Evolutionary conservation across 2,888 invertebrate species (phyloP).

Genomic region (Phorcus lineatus): DNA sequence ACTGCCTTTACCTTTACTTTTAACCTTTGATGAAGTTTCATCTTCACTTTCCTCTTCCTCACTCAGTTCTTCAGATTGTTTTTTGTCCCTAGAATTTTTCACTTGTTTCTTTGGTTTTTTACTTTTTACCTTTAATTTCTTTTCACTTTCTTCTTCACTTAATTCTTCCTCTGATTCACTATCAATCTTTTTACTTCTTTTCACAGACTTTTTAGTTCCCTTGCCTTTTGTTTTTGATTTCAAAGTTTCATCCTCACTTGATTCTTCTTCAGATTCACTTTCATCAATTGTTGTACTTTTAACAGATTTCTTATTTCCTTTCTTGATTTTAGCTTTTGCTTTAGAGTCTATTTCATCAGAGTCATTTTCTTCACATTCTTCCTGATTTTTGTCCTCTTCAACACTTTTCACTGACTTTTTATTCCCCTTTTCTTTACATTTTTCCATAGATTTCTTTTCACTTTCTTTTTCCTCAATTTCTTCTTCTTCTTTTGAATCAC

Average conservation of each 20-base stretch:
- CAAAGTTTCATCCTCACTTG: too few relatives aligned
- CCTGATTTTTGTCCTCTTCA: not conserved
- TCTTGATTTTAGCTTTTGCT: not conserved
- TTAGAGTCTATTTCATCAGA: not conserved
- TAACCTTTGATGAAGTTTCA: not conserved
- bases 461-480: too few relatives aligned
- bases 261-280: too few relatives aligned
- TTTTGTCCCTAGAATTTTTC: not conserved
- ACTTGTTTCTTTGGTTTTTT: too few relatives aligned
- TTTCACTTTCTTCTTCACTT: not conserved
- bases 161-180: conserved; percentile 78
- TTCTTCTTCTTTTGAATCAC: too few relatives aligned
- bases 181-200: conserved; percentile 83
- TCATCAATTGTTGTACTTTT: too few relatives aligned
- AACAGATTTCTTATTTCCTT: too few relatives aligned
- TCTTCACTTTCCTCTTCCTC: not conserved
- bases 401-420: too few relatives aligned
- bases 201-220: conserved; percentile 65
- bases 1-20: conserved; percentile 61
- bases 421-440: too few relatives aligned
- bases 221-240: not conserved
- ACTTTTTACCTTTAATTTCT: not conserved
- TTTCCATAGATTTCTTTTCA: too few relatives aligned
- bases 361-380: not conserved
- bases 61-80: not conserved